Evolutionary conservation across 2,113 vertebrate species (phyloP).

Genomic region (Cathartes aura): DNA sequence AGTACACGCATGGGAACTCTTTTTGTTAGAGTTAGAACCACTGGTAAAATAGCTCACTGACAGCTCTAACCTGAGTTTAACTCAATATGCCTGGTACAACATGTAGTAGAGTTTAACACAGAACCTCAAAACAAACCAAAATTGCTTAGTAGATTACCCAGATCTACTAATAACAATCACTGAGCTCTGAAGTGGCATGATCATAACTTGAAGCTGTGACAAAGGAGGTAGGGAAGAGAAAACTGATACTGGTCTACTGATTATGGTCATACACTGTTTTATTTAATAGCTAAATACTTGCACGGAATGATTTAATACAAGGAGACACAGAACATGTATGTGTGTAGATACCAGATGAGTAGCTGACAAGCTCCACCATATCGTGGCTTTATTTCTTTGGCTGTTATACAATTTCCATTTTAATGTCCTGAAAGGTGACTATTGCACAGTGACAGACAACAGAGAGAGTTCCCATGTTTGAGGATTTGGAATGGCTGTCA

Average conservation of each 20-base stretch:
- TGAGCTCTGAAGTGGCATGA: background rate
- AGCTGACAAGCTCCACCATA: conserved; percentile 2
- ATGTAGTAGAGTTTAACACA: background rate
- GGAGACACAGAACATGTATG: background rate
- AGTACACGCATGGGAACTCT: fast-evolving
- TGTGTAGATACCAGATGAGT: background rate
- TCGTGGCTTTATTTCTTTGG: background rate
- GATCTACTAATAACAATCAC: background rate
- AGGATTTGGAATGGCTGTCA: background rate
- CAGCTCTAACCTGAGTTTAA: background rate
- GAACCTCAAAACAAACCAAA: background rate
- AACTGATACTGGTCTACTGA: background rate
- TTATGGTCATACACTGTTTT: background rate
- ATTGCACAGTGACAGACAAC: background rate
- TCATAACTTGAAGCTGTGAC: background rate
- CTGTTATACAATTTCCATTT: background rate
- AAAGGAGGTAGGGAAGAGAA: background rate
- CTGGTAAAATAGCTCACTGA: background rate
- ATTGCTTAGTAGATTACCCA: background rate
- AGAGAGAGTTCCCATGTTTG: background rate
- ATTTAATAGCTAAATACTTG: conserved; percentile 1
- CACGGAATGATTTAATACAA: conserved; percentile 39
- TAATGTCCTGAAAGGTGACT: conserved; percentile 12
- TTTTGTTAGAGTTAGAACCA: background rate
- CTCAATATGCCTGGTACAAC: background rate